phyloP scores from a whole-genome alignment of 2,113 vertebrate genomes.

The Egretta garzetta region DNA sequence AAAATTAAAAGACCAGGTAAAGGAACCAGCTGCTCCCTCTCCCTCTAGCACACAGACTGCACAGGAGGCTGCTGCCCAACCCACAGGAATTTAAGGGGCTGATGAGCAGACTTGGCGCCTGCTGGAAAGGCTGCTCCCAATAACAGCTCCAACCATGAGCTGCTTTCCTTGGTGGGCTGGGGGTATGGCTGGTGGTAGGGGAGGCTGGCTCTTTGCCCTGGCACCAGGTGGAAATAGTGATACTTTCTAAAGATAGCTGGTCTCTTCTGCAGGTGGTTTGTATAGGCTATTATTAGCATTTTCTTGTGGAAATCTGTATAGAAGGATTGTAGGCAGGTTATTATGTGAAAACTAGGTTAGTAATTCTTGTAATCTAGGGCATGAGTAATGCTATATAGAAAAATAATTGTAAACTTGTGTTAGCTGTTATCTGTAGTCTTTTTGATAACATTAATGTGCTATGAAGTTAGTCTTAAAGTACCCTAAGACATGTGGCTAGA shows the following conservation, averaged over 20 bases:
- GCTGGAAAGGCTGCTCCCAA: not conserved
- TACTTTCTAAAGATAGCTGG: rapidly evolving
- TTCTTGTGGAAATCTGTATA: not conserved
- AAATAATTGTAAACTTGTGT: not conserved
- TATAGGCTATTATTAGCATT: rapidly evolving
- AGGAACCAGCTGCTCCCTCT: rapidly evolving
- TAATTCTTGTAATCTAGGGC: not conserved
- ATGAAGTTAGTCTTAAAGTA: not conserved
- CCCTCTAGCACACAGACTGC: rapidly evolving
- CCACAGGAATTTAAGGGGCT: not conserved
- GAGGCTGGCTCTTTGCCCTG: rapidly evolving
- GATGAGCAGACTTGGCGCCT: not conserved
- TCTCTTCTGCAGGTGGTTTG: not conserved
- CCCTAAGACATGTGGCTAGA: not conserved
- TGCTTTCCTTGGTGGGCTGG: rapidly evolving
- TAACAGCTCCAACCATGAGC: not conserved
- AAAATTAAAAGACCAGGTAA: rapidly evolving
- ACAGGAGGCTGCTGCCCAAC: rapidly evolving
- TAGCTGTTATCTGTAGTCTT: not conserved
- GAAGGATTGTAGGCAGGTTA: not conserved
- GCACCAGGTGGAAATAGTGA: rapidly evolving
- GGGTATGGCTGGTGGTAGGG: rapidly evolving
- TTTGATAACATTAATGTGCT: not conserved
- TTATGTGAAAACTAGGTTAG: not conserved
- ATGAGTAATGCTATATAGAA: not conserved